Base-by-base conservation (phyloP, 2,113 vertebrate genomes). In the Dicaeum eximium region DNA sequence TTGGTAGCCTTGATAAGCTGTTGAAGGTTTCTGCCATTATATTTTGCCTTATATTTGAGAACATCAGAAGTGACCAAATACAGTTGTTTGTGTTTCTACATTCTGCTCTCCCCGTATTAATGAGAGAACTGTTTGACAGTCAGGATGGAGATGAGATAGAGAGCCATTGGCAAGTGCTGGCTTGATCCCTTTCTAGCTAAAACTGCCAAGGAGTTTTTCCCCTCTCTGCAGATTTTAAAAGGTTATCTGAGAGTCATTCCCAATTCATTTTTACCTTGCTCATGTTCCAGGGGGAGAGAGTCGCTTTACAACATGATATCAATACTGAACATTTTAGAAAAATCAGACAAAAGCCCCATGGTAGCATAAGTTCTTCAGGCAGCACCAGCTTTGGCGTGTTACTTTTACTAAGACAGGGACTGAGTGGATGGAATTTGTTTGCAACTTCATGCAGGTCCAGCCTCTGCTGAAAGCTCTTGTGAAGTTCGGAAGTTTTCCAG, bases 401-500 rank as follows among this genome's bases (percentile, higher is more conserved):
- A 5, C 6, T 87, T 85, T 69, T 25, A 6, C 33, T 18, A 5
- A 37, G 15, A 4, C 4, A 21, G 38, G 37, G 19, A 11, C 20
- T 45, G 61, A 71, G 40, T 1, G 7, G 30, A 13, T 44, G 50
- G 83, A 38, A 42, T 40, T 53, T 4, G 7, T 7, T 13, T 25
- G 60, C 42, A 47, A 1, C 3, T 0, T 51, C 27, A 1, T 5
- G 16, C 30, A 10, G 61, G 17, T 91, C 14, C 4, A 7, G 9
- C 31, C 61, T 69, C 9, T 69, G 44, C 82, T 33, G 2, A n/a
- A 84, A 92, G 21, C 40, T 33, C 17, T 25, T 16, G 44, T 92
- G 94, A 54, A 86, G 37, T 95, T 91, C 53, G 2, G 4, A 40
- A 10, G 65, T n/a, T 85, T 80, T 86, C 97, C 98, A 97, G 97